A percentile compares a stretch with the other conserved stretches of the same genome.
Conservation (phyloP, 2,797 vertebrate species). For the Chelon labrosus region DNA sequence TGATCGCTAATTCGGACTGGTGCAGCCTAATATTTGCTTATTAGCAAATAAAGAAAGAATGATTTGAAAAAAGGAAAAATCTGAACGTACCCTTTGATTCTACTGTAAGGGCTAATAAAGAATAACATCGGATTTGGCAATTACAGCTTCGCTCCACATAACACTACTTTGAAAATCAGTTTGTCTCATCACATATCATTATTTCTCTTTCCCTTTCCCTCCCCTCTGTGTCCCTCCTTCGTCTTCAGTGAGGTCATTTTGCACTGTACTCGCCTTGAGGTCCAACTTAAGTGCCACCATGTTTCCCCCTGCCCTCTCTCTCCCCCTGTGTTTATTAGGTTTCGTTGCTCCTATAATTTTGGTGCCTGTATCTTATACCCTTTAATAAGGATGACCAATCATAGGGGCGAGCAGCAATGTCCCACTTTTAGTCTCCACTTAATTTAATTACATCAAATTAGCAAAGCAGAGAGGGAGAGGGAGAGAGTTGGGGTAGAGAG, state of each 20-base stretch:
- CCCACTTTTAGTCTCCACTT: constrained; percentile 77
- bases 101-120: not conserved
- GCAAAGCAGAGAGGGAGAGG: constrained; percentile 52
- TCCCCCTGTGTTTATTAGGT: constrained; percentile 49
- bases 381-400: constrained; percentile 77
- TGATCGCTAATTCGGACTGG: not conserved
- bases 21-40: not conserved
- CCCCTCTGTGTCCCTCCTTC: not conserved
- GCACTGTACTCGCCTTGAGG: constrained; percentile 46
- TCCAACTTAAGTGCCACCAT: constrained; percentile 47
- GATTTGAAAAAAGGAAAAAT: not conserved
- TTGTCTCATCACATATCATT: not conserved
- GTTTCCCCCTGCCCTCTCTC: constrained; percentile 20
- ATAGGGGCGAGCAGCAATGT: constrained; percentile 63
- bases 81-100: not conserved
- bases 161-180: constrained; percentile 1
- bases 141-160: not conserved
- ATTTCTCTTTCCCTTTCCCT: not conserved
- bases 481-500: constrained; percentile 4
- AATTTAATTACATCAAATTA: constrained; percentile 84
- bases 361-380: constrained; percentile 56
- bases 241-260: constrained; percentile 35
- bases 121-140: not conserved
- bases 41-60: not conserved
- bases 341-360: constrained; percentile 54